These are phyloP conservation scores for Gouania willdenowi DNA, from an alignment of 2,797 vertebrate genomes.

Conservation along the genomic window DNA sequence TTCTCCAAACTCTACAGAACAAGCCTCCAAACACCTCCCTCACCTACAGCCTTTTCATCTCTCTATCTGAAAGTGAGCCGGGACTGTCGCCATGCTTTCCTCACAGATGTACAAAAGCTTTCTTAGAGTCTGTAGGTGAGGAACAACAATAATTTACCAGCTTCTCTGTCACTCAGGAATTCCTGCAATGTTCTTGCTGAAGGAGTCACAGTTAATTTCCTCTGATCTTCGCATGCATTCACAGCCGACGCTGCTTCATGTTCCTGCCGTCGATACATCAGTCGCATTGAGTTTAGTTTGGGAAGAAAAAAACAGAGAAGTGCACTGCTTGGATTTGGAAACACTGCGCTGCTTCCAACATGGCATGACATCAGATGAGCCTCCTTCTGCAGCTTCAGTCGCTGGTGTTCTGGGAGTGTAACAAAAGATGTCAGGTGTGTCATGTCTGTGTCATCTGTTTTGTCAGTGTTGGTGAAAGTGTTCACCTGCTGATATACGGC, in stretches of 20 bases:
- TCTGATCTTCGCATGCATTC: background rate
- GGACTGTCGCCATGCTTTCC: background rate
- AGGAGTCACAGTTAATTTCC: background rate
- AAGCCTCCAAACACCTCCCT: background rate
- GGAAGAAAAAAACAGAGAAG: background rate
- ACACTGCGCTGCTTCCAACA: background rate
- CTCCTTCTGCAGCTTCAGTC: background rate
- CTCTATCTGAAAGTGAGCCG: background rate
- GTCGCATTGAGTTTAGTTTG: too few species aligned
- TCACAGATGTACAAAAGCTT: background rate
- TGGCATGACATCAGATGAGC: background rate
- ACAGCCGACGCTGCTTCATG: background rate
- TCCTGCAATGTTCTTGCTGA: background rate
- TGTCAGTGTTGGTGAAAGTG: background rate
- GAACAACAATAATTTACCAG: background rate
- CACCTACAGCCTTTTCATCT: background rate
- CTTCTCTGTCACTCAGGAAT: background rate
- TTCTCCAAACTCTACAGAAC: too few species aligned
- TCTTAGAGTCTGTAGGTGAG: background rate
- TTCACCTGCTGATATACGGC: background rate
- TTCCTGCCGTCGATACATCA: background rate
- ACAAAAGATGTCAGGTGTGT: background rate
- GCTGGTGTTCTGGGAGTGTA: slow-evolving; percentile 2
- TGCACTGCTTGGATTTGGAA: background rate
- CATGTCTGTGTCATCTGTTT: background rate